A percentile compares a stretch with the other conserved stretches of the same genome.
Evolutionary conservation across 1,140 invertebrate genomes (phyloP).

Genomic region (Cardiocondyla obscurior): DNA sequence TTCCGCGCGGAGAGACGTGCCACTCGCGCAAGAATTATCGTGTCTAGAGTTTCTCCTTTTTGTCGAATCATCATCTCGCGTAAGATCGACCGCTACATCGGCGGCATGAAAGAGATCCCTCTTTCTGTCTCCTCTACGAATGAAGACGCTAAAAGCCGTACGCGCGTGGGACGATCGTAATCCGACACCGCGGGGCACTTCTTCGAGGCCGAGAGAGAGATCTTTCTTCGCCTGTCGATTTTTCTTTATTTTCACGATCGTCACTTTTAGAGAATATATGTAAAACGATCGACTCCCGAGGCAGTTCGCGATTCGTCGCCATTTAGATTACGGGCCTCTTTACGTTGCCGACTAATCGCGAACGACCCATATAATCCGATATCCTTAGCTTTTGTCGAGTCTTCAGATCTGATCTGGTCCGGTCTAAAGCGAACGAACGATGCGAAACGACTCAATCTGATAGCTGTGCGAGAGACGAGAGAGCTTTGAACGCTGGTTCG

Average conservation of each 20-base stretch:
- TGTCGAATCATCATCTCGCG: conserved; percentile 61
- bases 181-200: conserved; percentile 42
- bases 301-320: conserved; percentile 1
- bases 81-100: conserved; percentile 43
- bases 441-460: not conserved
- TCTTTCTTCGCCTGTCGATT: not conserved
- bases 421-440: not conserved
- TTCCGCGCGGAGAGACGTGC: conserved; percentile 14
- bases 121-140: conserved; percentile 33
- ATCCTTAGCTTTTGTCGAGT: not conserved
- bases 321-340: not conserved
- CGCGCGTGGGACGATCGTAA: conserved; percentile 61
- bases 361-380: not conserved
- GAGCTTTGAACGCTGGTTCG: not conserved
- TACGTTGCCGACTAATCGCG: not conserved
- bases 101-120: conserved; percentile 46
- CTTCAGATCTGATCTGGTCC: conserved; percentile 28
- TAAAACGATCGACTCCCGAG: not conserved
- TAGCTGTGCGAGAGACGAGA: not conserved
- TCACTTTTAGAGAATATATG: conserved; percentile 16
- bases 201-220: conserved; percentile 28
- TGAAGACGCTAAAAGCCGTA: conserved; percentile 46
- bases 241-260: conserved; percentile 8
- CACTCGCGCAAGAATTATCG: conserved; percentile 25
- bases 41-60: conserved; percentile 57